Base-by-base conservation (phyloP, 2,797 vertebrate species). In the Prunella strophiata region DNA sequence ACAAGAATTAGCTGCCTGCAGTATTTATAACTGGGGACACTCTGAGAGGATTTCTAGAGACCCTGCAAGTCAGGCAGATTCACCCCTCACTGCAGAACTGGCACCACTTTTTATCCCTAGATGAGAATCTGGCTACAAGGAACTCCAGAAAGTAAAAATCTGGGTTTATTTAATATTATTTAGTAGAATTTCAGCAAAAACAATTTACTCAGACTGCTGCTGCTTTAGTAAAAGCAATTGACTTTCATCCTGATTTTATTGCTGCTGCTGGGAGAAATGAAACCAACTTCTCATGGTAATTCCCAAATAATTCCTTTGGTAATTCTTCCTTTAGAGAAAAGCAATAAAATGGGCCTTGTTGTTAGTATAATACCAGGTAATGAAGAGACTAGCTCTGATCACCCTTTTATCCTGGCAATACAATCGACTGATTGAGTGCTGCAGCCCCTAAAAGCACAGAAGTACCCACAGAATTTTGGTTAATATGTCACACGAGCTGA, bases 231-330 rank as follows among this genome's bases (percentile, higher is more conserved):
- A 86, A 36, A 89, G 57, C 63, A 74, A 82, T 40, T 91, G 80
- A 76, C 50, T 73, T 76, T 94, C 74, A 87, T 86, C 43, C 16
- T 7, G 8, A 79, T 89, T 95, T 94, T 93, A 87, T 58, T 85
- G 79, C 67, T 1, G 9, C 48, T 85, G 36, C 55, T 72, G 70
- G 20, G 83, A 40, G 29, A 94, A 91, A 94, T 57, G 19, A 68
- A 85, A 71, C 13, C 54, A 83, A 32, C 79, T 40, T 75, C 75
- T 88, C 58, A 22, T 38, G n/a, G 38, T 76, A 55, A 90, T 76
- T 74, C n/a, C 70, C 62, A 50, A 77, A 83, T 16, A 42, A 62
- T 42, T 62, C n/a, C 29, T 62, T 62, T 32, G 61, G 61, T 32
- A 5, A 22, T 62, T 62, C 29, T 62, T 36, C 50, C 52, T 75